These are phyloP conservation scores for Recurvirostra avosetta DNA, from an alignment of 2,113 vertebrate genomes.

Conservation along the genomic window DNA sequence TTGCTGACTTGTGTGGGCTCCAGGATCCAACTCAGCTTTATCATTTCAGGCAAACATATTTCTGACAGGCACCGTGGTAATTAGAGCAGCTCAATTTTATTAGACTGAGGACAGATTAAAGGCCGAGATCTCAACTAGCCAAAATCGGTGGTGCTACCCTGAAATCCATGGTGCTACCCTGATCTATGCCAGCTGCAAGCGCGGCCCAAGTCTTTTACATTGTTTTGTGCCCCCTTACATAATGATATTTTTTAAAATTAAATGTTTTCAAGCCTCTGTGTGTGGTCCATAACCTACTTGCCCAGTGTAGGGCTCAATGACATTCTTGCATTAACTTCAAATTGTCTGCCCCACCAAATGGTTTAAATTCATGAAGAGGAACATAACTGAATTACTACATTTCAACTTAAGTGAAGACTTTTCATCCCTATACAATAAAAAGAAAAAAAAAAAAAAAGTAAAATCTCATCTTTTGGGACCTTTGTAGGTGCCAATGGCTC, in stretches of 20 bases:
- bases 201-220: background rate
- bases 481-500: background rate
- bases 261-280: background rate
- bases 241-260: background rate
- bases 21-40: conserved; percentile 23
- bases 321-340: background rate
- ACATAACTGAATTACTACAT: background rate
- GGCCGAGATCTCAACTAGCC: background rate
- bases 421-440: background rate
- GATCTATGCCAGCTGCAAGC: background rate
- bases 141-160: background rate
- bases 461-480: background rate
- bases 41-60: conserved; percentile 38
- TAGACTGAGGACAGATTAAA: conserved; percentile 11
- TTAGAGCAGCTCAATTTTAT: conserved; percentile 32
- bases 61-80: conserved; percentile 26
- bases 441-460: background rate
- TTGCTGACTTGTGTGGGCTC: conserved; percentile 59
- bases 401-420: background rate
- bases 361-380: background rate
- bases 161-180: background rate
- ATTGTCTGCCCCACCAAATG: background rate
- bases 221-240: background rate
- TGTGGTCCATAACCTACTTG: background rate
- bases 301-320: background rate